Evolutionary conservation across 37 sponge, comb jelly and placozoan genomes (phyloP), one percentile per base, ranked within the genome.

Genomic region (Cladorhizidae sp.): DNA sequence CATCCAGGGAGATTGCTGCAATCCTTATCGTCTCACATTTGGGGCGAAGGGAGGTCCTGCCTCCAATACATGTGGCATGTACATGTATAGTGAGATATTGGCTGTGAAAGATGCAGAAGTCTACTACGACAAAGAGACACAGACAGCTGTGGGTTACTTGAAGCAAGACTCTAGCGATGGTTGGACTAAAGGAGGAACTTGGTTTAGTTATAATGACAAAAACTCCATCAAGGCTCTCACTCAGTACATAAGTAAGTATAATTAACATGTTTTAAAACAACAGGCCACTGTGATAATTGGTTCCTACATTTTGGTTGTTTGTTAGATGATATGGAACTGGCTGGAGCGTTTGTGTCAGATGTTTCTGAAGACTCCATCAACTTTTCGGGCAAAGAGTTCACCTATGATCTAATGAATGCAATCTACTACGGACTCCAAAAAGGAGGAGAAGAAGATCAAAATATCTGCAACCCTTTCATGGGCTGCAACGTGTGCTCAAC

Each of bases 111-210:
- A 63, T 9, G 29, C 31, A 5, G 3, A 64, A 3, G 17, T 36
- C 41, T 78, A 67, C 79, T 78, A 31, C 38, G 79, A 78, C 62
- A 36, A 41, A 3, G 33, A 32, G 11, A 64, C 79, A 22, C 32
- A 78, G 61, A 78, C 79, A 29, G 52, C 68, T 20, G 58, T 78
- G 5, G 79, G 50, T 23, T 78, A 78, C 29, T 26, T 78, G 68
- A n/a, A 61, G 22, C 17, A 64, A 40, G 68, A 78, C 51, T 67
- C 68, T 23, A 3, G 3, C 38, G 79, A 78, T 65, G 79, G 68
- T 11, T 78, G 79, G 79, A 78, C 79, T 22, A 40, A 78, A 65
- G 68, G 64, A 57, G 79, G 79, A 3, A 78, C 79, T 18, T 78
- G 79, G 79, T 43, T 78, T 39, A 78, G 64, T 35, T 78, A 65